Evolutionary conservation across 2,113 vertebrate genomes (phyloP).

Genomic region (Megaceryle torquata): DNA sequence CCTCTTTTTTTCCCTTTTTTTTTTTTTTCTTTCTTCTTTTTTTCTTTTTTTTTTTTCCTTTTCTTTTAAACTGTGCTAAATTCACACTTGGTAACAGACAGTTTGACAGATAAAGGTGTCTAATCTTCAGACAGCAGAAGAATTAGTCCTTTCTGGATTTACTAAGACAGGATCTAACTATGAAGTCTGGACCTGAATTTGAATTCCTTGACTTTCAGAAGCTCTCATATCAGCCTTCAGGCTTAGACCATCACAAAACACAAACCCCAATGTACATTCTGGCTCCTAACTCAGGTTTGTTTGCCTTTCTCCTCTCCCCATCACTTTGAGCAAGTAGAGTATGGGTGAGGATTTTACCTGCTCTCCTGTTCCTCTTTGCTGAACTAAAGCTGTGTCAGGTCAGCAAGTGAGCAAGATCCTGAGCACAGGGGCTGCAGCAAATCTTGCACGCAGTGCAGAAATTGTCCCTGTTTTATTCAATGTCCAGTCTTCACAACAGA

Average conservation of each 20-base stretch:
- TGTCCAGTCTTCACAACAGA: background rate
- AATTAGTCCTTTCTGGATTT: background rate
- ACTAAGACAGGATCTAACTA: background rate
- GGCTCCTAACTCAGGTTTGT: background rate
- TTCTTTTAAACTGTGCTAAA: background rate
- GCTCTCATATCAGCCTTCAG: background rate
- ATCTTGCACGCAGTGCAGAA: background rate
- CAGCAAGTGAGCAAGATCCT: background rate
- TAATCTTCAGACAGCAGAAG: background rate
- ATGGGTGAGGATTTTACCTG: background rate
- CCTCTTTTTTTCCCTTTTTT: too few species aligned
- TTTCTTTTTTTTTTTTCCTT: background rate
- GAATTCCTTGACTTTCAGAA: background rate
- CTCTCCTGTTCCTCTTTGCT: background rate
- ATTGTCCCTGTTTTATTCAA: background rate
- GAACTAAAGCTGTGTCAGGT: background rate
- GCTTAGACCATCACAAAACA: background rate
- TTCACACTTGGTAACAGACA: background rate
- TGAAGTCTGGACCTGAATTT: background rate
- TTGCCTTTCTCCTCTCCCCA: background rate
- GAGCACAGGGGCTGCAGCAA: background rate
- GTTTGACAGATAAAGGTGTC: background rate
- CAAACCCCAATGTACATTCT: background rate
- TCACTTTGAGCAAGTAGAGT: background rate
- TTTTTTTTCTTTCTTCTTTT: too few species aligned